Evolutionary conservation across 2,888 invertebrate species (phyloP), one percentile per base, ranked within the genome.

Genomic region (Sepiola atlantica): DNA sequence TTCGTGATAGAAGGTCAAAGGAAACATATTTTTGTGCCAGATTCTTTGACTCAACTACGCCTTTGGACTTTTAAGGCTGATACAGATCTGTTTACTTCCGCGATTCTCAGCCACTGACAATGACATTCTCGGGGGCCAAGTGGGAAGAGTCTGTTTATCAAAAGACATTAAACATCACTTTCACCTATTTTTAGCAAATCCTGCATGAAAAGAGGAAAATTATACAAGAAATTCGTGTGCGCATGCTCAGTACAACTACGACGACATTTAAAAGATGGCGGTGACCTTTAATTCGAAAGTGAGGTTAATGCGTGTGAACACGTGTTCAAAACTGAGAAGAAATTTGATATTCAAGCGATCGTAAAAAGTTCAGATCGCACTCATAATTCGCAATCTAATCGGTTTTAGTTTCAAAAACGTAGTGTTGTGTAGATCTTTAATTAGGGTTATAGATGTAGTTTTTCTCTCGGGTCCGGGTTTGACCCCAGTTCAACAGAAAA

Each of bases 101-200:
- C 32, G 12, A 14, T 77, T 32, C 77, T n/a, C 32, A 77, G n/a
- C 16, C 32, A 32, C 77, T 77, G 77, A 77, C 77, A 77, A 77
- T 77, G 77, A n/a, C 77, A 32, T 77, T 77, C n/a, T 77, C 77
- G 16, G 77, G 32, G n/a, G 77, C 77, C 14, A 77, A n/a, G 32
- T 2, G 77, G 77, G 32, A 77, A 57, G n/a, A 77, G 77, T 77
- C 12, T 77, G n/a, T n/a, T 32, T n/a, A 77, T 77, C n/a, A 77
- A 77, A 77, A 77, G 77, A 77, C 77, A 77, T 77, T 77, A 77
- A 32, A n/a, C 77, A n/a, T 77, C 77, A 77, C n/a, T 77, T 77
- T 2, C 32, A 45, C 77, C 77, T 77, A 77, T 77, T 77, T 77
- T 77, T 32, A 77, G 77, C 32, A 77, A 77, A n/a, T 16, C n/a